A percentile compares a stretch with the other conserved stretches of the same genome.
Evolutionary conservation across 2,888 invertebrate species (phyloP).

Genomic region (Agrochola litura): DNA sequence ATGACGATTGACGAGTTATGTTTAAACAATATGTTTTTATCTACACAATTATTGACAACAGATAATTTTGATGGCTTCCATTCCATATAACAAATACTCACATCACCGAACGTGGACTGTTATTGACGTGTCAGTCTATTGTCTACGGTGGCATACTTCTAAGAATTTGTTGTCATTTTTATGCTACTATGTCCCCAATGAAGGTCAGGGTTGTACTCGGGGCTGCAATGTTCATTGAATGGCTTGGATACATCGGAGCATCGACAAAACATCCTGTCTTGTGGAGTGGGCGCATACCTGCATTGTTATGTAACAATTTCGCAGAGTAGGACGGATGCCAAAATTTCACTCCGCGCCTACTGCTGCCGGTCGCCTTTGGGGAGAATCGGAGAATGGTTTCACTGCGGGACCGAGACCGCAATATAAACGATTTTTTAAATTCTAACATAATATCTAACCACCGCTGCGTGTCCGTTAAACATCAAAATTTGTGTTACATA

Average conservation of each 20-base stretch:
- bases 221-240: conserved; percentile 42
- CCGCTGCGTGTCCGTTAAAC: conserved; percentile 50
- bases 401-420: conserved; percentile 62
- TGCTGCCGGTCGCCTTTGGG: conserved; percentile 65
- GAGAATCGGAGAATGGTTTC: conserved; percentile 59
- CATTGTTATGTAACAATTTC: conserved; percentile 86
- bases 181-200: conserved; percentile 23
- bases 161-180: conserved; percentile 36
- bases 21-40: conserved; percentile 39
- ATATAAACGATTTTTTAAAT: conserved; percentile 53
- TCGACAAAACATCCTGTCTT: conserved; percentile 69
- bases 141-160: conserved; percentile 32
- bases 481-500: conserved; percentile 58
- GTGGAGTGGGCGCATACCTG: conserved; percentile 79
- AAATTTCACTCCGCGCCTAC: conserved; percentile 79
- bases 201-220: conserved; percentile 55
- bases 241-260: conserved; percentile 57
- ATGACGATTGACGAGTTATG: conserved; percentile 14
- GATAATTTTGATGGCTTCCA: conserved; percentile 20
- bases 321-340: conserved; percentile 85
- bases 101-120: conserved; percentile 8
- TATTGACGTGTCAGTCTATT: conserved; percentile 34
- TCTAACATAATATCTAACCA: conserved; percentile 45
- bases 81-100: conserved; percentile 13
- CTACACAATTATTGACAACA: conserved; percentile 14